Conservation (phyloP, 2,888 invertebrate genomes). For the Tenthredo distinguenda region DNA sequence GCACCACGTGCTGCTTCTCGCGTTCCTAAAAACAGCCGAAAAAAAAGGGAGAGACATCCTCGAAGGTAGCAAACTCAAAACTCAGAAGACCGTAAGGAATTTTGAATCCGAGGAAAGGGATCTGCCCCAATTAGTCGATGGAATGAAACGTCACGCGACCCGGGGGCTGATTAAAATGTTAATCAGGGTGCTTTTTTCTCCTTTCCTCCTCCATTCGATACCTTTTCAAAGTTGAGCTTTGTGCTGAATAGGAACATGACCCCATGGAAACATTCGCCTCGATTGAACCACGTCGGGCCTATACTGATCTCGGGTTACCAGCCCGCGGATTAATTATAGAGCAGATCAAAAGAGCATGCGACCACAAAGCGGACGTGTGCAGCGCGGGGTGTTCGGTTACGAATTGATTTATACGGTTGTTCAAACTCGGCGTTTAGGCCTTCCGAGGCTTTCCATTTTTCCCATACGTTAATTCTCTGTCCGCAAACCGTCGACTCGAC, state of each 20-base stretch:
- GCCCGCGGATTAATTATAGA: conserved; percentile 76
- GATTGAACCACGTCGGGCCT: conserved; percentile 54
- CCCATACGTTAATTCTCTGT: too few relatives aligned
- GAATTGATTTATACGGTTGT: conserved; percentile 27
- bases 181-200: conserved; percentile 66
- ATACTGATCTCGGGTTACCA: conserved; percentile 75
- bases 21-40: conserved; percentile 47
- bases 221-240: conserved; percentile 73
- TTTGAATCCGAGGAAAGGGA: neutral
- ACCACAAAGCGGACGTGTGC: conserved; percentile 72
- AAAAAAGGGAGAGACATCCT: neutral
- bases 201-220: conserved; percentile 68
- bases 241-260: conserved; percentile 66
- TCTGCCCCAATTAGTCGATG: neutral
- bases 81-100: too few relatives aligned
- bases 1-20: conserved; percentile 56
- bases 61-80: conserved; percentile 36
- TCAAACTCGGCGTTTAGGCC: neutral
- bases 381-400: conserved; percentile 66
- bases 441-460: neutral
- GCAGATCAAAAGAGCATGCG: conserved; percentile 76
- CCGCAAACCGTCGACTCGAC: neutral
- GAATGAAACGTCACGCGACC: conserved; percentile 68
- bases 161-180: conserved; percentile 74
- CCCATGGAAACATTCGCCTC: conserved; percentile 38